Conservation (phyloP, 2,888 invertebrate species). For the Exephanes ischioxanthus region DNA sequence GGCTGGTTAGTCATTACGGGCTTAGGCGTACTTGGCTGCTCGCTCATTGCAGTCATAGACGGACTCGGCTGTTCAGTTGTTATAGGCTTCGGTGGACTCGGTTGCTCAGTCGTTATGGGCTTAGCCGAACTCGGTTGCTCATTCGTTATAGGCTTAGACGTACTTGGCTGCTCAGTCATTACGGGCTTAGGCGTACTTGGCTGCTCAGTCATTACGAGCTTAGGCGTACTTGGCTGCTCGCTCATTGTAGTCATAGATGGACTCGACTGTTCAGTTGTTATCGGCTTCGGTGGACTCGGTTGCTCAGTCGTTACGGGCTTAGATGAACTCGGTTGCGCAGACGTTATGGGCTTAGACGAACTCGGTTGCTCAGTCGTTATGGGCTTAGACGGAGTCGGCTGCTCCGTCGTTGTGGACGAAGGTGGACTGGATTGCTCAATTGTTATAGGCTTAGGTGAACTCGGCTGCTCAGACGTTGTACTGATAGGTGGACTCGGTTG, state of each 20-base stretch:
- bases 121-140: not conserved
- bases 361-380: too few species aligned
- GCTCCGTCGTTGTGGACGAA: too few species aligned
- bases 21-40: not conserved
- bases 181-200: not conserved
- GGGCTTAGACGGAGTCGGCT: too few species aligned
- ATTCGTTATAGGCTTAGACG: not conserved
- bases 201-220: not conserved
- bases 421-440: too few species aligned
- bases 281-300: too few species aligned
- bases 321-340: too few species aligned
- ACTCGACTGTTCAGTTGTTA: too few species aligned
- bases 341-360: too few species aligned
- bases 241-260: not conserved
- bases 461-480: too few species aligned
- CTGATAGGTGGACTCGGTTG: too few species aligned
- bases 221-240: not conserved
- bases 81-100: not conserved
- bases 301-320: too few species aligned
- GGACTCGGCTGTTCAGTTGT: not conserved
- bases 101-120: not conserved
- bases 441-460: too few species aligned
- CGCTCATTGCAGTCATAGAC: not conserved
- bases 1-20: not conserved
- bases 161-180: not conserved